Conservation (phyloP, 2,797 vertebrate genomes). For the Arctocebus calabarensis region DNA sequence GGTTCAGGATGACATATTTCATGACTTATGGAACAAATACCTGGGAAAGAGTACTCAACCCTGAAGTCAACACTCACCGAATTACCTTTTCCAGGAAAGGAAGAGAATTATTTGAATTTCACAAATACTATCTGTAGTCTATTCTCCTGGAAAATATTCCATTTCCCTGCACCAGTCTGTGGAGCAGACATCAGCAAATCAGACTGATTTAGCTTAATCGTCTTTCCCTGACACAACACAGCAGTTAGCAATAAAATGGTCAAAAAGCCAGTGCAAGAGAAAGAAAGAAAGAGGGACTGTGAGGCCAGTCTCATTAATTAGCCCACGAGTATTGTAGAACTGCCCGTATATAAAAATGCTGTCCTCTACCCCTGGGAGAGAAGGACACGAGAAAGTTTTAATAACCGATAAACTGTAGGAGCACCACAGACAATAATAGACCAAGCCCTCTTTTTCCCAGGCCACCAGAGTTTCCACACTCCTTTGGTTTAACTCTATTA, state of each 20-base stretch:
- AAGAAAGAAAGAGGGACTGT: background rate
- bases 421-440: background rate
- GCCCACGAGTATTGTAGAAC: background rate
- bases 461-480: background rate
- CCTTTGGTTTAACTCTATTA: background rate
- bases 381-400: background rate
- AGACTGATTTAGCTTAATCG: background rate
- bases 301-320: background rate
- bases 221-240: background rate
- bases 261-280: background rate
- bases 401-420: background rate
- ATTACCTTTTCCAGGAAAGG: background rate
- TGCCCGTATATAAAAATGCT: background rate
- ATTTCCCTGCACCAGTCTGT: background rate
- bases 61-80: slow-evolving; percentile 2
- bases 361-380: background rate
- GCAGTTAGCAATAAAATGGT: background rate
- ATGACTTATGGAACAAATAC: background rate
- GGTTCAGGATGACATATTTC: background rate
- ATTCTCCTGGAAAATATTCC: slow-evolving; percentile 2
- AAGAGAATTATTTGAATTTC: slow-evolving; percentile 13
- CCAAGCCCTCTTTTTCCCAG: background rate
- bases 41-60: background rate
- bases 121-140: background rate
- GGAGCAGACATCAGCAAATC: background rate